Base-by-base conservation (phyloP, 2,113 vertebrate species). In the Pyrgilauda ruficollis region DNA sequence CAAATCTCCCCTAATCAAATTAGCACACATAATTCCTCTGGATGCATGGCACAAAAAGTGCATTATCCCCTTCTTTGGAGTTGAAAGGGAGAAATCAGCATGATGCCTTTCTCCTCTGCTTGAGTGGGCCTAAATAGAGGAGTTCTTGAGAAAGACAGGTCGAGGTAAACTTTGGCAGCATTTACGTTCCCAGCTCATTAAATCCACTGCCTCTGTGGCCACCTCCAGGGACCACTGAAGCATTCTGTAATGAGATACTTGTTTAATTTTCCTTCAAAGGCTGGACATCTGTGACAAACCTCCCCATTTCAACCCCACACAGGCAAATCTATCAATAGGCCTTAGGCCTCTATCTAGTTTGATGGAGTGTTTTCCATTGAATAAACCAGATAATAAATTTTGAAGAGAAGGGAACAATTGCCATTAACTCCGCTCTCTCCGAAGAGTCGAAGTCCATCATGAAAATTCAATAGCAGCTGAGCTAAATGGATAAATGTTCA, bases 1-100 rank as follows among this genome's bases (percentile, higher is more conserved):
- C 99, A 99, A 99, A 99, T 99, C 99, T 99, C 99, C 98, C 99
- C 99, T 99, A 99, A 99, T 99, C 99, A 99, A 99, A 99, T 99
- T 99, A 99, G 99, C 98, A 98, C 99, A 98, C 99, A 99, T 99
- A 99, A 99, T 99, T 99, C 99, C 99, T 98, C 99, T 99, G 98
- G 99, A 99, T 99, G 98, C 98, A 97, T 98, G 98, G 98, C 98
- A 99, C 99, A 99, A 99, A 99, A 99, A 99, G 98, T 98, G 98
- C 98, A 99, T 99, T 99, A 99, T 99, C 98, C 98, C 98, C 98
- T 98, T 99, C 99, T 99, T 98, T 97, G 98, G 98, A 99, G 98
- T 98, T 99, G 99, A 99, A 99, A 99, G 98, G 98, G 98, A 98
- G 97, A 98, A 98, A 98, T 98, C 99, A 99, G 98, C 98, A 96